phyloP scores from a whole-genome alignment of 2,797 vertebrate species.

The Crenichthys baileyi region DNA sequence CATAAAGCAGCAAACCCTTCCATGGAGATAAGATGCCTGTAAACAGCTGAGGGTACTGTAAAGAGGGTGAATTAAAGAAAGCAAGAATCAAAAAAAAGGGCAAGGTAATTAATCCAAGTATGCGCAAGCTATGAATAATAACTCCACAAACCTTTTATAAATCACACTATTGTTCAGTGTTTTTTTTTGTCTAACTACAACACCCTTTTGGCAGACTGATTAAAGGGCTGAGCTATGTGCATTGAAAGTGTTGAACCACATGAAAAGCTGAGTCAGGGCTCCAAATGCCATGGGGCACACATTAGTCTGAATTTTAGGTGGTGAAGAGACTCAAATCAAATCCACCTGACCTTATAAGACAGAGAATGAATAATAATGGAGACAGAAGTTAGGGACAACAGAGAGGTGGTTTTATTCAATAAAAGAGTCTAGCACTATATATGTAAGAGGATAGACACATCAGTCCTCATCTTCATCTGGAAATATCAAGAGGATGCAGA shows the following conservation, averaged over 20 bases:
- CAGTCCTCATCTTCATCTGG: slow-evolving; percentile 65
- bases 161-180: slow-evolving; percentile 5
- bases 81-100: background rate
- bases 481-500: slow-evolving; percentile 74
- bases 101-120: background rate
- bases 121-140: background rate
- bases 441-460: slow-evolving; percentile 51
- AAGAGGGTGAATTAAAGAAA: slow-evolving; percentile 7
- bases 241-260: slow-evolving; percentile 15
- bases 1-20: slow-evolving; percentile 94
- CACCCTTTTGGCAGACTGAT: slow-evolving; percentile 12
- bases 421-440: slow-evolving; percentile 37
- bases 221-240: slow-evolving; percentile 29
- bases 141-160: background rate
- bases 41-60: slow-evolving; percentile 93
- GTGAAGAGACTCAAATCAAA: slow-evolving; percentile 50
- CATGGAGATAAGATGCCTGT: slow-evolving; percentile 95
- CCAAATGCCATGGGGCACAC: slow-evolving; percentile 45
- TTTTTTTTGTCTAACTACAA: slow-evolving; percentile 1
- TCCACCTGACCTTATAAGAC: slow-evolving; percentile 64
- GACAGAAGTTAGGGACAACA: slow-evolving; percentile 37
- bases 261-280: slow-evolving; percentile 28
- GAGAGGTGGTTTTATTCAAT: slow-evolving; percentile 52
- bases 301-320: slow-evolving; percentile 52
- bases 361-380: slow-evolving; percentile 67